Evolutionary conservation across 2,113 vertebrate genomes (phyloP).

Genomic region (Aleadryas rufinucha): DNA sequence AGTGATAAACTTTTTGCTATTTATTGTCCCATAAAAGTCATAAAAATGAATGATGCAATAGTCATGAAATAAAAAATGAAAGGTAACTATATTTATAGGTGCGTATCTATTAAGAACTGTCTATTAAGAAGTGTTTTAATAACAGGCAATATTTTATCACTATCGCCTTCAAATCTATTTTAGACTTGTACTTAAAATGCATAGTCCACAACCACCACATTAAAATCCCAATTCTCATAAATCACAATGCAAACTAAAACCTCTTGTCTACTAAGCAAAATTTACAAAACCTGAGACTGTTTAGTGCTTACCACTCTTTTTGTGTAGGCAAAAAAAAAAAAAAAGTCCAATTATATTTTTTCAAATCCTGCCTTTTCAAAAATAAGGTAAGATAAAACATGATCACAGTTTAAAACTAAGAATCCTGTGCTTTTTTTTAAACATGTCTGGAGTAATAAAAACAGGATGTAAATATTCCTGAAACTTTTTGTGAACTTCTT

Average conservation of each 20-base stretch:
- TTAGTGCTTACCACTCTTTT: not conserved
- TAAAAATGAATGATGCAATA: slow-evolving; percentile 13
- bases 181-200: not conserved
- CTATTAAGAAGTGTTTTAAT: slow-evolving; percentile 7
- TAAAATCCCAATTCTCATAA: not conserved
- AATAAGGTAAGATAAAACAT: not conserved
- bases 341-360: not conserved
- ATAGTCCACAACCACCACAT: not conserved
- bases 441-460: not conserved
- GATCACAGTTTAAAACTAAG: not conserved
- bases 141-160: slow-evolving; percentile 5
- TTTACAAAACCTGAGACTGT: not conserved
- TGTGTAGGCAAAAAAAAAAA: not conserved
- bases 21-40: not conserved
- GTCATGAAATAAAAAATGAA: slow-evolving; percentile 18
- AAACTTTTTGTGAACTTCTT: not conserved
- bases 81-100: not conserved
- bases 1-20: not conserved
- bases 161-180: not conserved
- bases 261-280: not conserved
- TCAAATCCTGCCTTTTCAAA: not conserved
- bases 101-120: not conserved
- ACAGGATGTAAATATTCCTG: not conserved
- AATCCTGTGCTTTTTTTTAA: not conserved
- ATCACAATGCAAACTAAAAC: not conserved